Evolutionary conservation across 2,113 vertebrate species (phyloP).

Genomic region (Bubo blakistoni): DNA sequence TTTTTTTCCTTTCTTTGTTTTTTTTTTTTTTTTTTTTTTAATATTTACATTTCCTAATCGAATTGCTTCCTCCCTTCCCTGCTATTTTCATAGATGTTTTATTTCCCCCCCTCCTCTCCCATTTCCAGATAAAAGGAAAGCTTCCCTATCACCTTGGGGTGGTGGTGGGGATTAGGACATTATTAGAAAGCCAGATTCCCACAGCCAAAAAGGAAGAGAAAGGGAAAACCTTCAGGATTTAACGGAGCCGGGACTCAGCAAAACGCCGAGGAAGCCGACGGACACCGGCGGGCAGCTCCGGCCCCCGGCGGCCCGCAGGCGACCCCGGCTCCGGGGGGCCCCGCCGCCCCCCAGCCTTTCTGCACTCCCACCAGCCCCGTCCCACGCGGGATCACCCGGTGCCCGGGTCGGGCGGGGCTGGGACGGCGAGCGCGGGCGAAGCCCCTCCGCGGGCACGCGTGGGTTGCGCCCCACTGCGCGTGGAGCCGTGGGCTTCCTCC

Average conservation of each 20-base stretch:
- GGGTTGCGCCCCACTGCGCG: fast-evolving
- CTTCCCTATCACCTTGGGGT: not conserved
- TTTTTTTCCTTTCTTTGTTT: not conserved
- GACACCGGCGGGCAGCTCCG: not conserved
- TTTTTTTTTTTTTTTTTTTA: too few relatives aligned
- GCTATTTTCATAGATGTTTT: not conserved
- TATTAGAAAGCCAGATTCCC: not conserved
- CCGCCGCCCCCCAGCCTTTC: too few relatives aligned
- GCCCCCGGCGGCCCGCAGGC: not conserved
- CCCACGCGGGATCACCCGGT: too few relatives aligned
- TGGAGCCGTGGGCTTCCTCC: not conserved
- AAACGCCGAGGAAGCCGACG: not conserved
- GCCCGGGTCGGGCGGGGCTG: not conserved
- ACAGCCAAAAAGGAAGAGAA: not conserved
- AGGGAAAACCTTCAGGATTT: not conserved
- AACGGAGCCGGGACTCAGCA: not conserved
- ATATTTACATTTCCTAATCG: not conserved
- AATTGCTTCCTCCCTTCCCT: not conserved
- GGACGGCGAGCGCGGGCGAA: not conserved
- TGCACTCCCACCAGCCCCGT: not conserved
- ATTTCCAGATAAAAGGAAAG: not conserved
- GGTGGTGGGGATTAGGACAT: not conserved
- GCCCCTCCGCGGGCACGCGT: not conserved
- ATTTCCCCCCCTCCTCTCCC: not conserved
- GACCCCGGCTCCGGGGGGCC: not conserved